These are phyloP conservation scores for Chelonus formosanus DNA, from an alignment of 2,888 invertebrate genomes.

Conservation along the genomic window DNA sequence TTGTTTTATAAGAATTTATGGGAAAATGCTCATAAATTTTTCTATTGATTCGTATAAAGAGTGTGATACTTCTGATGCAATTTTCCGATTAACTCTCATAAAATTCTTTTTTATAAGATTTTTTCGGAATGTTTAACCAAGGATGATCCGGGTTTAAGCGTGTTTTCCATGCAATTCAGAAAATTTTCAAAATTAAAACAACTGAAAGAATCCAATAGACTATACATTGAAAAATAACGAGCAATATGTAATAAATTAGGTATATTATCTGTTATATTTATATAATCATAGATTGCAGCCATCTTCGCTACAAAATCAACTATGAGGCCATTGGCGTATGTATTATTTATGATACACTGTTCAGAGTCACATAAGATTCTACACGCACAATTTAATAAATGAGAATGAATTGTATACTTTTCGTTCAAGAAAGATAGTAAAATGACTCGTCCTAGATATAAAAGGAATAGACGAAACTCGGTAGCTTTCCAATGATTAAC, in stretches of 20 bases:
- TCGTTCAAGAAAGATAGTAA: constrained; percentile 37
- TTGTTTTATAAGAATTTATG: no score
- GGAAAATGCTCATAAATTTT: no score
- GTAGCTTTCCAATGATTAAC: constrained; percentile 49
- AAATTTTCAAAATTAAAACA: no score
- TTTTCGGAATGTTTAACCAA: no score
- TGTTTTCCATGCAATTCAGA: no score
- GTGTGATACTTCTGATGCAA: no score
- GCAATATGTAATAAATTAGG: constrained; percentile 40
- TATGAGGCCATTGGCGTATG: constrained; percentile 44
- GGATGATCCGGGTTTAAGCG: no score
- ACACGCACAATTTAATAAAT: constrained; percentile 39
- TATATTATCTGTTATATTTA: constrained; percentile 45
- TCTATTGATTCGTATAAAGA: no score
- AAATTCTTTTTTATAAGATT: no score
- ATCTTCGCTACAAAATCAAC: constrained; percentile 44
- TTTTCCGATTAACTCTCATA: no score
- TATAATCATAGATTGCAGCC: constrained; percentile 42
- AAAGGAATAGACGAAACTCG: constrained; percentile 47
- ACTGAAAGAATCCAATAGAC: no score
- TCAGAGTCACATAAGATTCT: constrained; percentile 40
- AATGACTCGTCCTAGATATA: constrained; percentile 49
- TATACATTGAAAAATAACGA: not conserved
- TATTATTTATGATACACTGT: constrained; percentile 37
- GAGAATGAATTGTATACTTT: constrained; percentile 42